Evolutionary conservation across 2,797 vertebrate species (phyloP), one percentile per base, ranked within the genome.

Genomic region (Discoglossus pictus): DNA sequence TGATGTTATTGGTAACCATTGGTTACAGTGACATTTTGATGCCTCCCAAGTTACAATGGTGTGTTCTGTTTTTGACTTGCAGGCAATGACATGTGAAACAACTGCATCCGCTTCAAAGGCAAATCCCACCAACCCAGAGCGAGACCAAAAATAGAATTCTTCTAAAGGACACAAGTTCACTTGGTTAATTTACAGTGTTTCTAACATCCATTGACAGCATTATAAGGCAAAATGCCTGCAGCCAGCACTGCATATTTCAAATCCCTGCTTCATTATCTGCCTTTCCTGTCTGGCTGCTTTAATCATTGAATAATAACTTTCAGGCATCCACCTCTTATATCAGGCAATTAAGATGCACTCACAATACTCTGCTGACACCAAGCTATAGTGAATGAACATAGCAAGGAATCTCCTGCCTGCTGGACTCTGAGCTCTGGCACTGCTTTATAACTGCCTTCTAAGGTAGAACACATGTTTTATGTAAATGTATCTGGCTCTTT

Each of bases 271-370:
- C 21, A 1, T 68, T 64, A 55, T 50, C 65, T 38, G 10, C 18
- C 64, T 61, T 73, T 74, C 24, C 47, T 34, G 11, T 34, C 69
- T 43, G 70, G 12, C 54, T 64, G 40, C 64, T 74, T 63, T 75
- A 56, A 68, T 68, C 4, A 1, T 2, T 11, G 2, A 18, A 58
- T 47, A 11, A 47, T 50, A 62, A 55, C 65, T 74, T 58, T 7
- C 44, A 70, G 48, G 17, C 23, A 60, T 80, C 62, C 17, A 42
- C 69, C 46, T 60, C 16, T 24, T 40, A 27, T 1, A 34, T n/a
- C 13, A 16, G 11, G 2, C 0, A 2, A 15, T 4, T 7, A 1
- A 13, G 40, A 2, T 6, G 17, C 1, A 40, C 56, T 31, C 42
- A 12, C 17, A 55, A 21, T 0, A 0, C n/a, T 43, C 24, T 48